Conservation (phyloP, 1,140 invertebrate species). For the Heliconius congener region DNA sequence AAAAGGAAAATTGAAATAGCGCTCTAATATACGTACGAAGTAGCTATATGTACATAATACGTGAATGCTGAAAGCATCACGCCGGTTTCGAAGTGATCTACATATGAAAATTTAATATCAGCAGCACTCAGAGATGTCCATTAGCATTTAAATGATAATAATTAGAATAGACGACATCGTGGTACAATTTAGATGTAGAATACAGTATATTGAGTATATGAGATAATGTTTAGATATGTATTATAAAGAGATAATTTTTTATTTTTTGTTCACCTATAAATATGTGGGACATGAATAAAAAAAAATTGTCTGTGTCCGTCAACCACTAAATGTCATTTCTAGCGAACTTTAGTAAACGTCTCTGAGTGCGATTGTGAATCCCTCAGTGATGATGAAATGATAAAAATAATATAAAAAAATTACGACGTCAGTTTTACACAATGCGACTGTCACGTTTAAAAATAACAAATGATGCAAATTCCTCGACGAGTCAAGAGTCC, state of each 20-base stretch:
- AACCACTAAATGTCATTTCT: too few species aligned
- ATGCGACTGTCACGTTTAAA: slow-evolving; percentile 17
- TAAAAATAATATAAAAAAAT: background rate
- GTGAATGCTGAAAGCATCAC: background rate
- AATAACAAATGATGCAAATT: slow-evolving; percentile 26
- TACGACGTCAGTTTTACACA: slow-evolving; percentile 1
- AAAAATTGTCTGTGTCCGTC: too few species aligned
- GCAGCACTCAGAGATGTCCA: background rate
- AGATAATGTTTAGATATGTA: too few species aligned
- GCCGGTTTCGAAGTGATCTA: background rate
- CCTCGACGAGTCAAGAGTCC: background rate
- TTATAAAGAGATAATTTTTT: too few species aligned
- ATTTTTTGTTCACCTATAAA: too few species aligned
- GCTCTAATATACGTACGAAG: slow-evolving; percentile 1
- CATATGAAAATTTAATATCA: background rate
- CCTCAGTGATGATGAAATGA: background rate
- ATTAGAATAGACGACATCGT: background rate
- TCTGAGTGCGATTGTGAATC: background rate
- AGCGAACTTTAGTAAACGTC: background rate
- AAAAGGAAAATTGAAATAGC: slow-evolving; percentile 12
- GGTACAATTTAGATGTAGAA: background rate
- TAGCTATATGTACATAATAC: too few species aligned
- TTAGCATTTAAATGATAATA: background rate
- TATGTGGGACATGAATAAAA: too few species aligned
- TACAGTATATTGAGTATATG: background rate